Evolutionary conservation across 2,797 vertebrate species (phyloP).

Genomic region (Anguilla marmorata): DNA sequence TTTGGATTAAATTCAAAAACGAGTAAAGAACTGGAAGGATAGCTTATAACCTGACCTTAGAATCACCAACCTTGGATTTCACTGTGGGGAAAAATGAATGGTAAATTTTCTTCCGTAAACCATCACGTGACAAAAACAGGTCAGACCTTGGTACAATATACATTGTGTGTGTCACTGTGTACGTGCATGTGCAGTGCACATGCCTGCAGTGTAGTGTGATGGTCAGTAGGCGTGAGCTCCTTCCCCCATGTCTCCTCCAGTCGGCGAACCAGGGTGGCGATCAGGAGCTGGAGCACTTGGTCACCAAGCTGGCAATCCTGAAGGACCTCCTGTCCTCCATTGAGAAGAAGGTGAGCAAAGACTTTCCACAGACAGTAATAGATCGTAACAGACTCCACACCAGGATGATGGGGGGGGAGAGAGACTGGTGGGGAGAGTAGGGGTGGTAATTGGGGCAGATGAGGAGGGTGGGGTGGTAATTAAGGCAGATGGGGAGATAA

Average conservation of each 20-base stretch:
- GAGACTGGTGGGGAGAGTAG: no score
- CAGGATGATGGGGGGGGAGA: not conserved
- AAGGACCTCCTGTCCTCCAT: conserved; percentile 92
- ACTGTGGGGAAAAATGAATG: no score
- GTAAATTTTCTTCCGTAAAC: no score
- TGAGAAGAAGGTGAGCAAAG: conserved; percentile 85
- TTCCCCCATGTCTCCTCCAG: conserved; percentile 55
- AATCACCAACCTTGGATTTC: no score
- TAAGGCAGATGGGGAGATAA: not conserved
- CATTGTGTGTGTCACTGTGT: not conserved
- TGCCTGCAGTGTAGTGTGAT: not conserved
- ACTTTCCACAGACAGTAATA: not conserved
- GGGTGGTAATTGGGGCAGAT: not conserved
- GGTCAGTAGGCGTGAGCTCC: no score
- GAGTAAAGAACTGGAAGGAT: no score
- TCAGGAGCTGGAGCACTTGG: conserved; percentile 89
- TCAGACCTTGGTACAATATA: not conserved
- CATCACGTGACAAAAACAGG: no score
- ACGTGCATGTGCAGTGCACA: not conserved
- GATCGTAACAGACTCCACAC: not conserved
- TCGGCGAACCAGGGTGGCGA: conserved; percentile 83
- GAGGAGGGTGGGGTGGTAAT: not conserved
- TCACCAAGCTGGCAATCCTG: conserved; percentile 90
- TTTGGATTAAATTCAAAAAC: no score
- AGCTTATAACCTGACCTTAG: no score